These are phyloP conservation scores for Leuciscus waleckii DNA, from an alignment of 2,797 vertebrate genomes.

Conservation along the genomic window DNA sequence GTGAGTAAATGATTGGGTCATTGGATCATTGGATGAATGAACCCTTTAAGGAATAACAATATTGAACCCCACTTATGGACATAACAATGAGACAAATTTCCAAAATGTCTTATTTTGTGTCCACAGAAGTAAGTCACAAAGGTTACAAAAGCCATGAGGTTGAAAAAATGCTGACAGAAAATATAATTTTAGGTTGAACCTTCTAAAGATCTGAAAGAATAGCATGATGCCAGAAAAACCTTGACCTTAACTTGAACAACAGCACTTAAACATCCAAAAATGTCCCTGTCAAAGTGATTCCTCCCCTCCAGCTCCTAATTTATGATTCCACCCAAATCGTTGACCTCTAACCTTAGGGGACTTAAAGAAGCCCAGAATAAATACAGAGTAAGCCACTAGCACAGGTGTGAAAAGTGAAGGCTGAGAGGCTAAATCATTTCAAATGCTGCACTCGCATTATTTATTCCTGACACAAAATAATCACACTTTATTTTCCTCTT, in stretches of 20 bases:
- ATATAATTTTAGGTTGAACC: background rate
- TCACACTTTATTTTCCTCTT: conserved; percentile 13
- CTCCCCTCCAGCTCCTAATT: conserved; percentile 11
- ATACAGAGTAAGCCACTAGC: conserved; percentile 37
- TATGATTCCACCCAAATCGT: conserved; percentile 27
- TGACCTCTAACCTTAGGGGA: conserved; percentile 37
- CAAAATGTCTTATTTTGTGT: background rate
- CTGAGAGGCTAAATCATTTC: conserved; percentile 27
- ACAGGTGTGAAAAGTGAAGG: conserved; percentile 36
- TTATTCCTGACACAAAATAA: conserved; percentile 31
- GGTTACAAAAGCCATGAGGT: background rate
- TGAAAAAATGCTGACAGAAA: background rate
- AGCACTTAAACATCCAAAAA: conserved; percentile 17
- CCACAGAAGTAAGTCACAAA: background rate
- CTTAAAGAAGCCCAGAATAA: conserved; percentile 46
- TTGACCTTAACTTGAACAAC: conserved; percentile 25
- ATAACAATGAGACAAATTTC: background rate
- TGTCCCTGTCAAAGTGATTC: conserved; percentile 34
- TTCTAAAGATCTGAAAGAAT: background rate
- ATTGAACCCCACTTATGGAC: background rate
- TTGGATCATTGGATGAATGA: too few relatives aligned
- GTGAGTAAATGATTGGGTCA: too few relatives aligned
- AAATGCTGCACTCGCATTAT: conserved; percentile 1
- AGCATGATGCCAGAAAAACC: background rate
- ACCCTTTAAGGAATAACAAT: background rate